phyloP scores from a whole-genome alignment of 2,888 invertebrate species.

The Himalopsyche japonica region DNA sequence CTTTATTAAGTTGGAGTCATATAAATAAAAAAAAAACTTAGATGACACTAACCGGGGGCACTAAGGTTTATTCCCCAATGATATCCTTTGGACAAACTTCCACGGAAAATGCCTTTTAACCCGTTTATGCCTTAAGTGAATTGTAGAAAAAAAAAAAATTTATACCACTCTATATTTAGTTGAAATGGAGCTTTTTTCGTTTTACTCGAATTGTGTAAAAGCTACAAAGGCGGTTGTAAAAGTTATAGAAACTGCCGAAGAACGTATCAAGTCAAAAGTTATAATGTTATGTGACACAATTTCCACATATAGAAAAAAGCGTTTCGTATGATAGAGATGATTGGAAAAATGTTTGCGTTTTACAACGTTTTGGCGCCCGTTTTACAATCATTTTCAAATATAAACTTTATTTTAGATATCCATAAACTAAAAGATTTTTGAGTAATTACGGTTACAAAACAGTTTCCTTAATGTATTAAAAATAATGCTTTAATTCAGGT shows the following conservation, averaged over 20 bases:
- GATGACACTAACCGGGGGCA: background rate
- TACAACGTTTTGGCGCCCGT: no score
- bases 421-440: no score
- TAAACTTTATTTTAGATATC: no score
- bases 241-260: background rate
- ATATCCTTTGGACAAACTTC: background rate
- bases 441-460: no score
- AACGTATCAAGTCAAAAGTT: background rate
- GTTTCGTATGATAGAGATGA: no score
- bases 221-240: background rate
- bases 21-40: slow-evolving; percentile 1
- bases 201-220: background rate
- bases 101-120: background rate
- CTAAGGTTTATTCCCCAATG: slow-evolving; percentile 1
- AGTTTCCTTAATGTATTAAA: no score
- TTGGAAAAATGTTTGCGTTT: no score
- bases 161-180: background rate
- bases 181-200: background rate
- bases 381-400: no score
- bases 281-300: background rate
- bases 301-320: background rate
- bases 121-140: background rate
- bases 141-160: background rate
- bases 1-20: background rate
- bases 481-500: no score